These are phyloP conservation scores for Zhengitettix transpicula DNA, from an alignment of 2,888 invertebrate genomes.

Conservation along the genomic window DNA sequence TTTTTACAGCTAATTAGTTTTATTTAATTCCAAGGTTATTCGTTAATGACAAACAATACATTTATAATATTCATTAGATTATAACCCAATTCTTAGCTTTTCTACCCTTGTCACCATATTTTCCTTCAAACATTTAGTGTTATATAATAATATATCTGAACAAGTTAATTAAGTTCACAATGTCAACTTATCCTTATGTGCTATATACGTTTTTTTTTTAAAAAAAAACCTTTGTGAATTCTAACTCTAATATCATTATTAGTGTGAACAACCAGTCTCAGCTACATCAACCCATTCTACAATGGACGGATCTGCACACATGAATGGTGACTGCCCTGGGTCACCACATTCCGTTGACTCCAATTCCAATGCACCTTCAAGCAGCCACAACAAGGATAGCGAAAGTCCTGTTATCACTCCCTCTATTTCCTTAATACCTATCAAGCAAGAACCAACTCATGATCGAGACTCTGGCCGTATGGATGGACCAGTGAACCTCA, in stretches of 20 bases:
- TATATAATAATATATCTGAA: too few relatives aligned
- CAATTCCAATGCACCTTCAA: constrained; percentile 54
- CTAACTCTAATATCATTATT: background rate
- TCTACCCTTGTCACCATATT: too few relatives aligned
- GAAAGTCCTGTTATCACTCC: constrained; percentile 44
- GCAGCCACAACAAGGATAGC: constrained; percentile 27
- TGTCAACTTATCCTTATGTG: too few relatives aligned
- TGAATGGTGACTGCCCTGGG: constrained; percentile 36
- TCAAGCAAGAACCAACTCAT: constrained; percentile 40
- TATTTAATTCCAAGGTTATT: too few relatives aligned
- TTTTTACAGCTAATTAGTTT: too few relatives aligned
- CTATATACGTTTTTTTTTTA: too few relatives aligned
- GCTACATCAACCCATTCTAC: constrained; percentile 18
- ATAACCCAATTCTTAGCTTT: too few relatives aligned
- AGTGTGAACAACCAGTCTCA: constrained; percentile 23
- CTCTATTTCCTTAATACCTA: constrained; percentile 71
- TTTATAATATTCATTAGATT: too few relatives aligned
- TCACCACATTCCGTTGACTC: constrained; percentile 72
- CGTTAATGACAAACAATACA: too few relatives aligned
- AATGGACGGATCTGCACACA: constrained; percentile 17
- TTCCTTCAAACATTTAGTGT: too few relatives aligned
- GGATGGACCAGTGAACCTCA: constrained; percentile 25
- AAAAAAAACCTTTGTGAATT: background rate
- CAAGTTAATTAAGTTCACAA: too few relatives aligned
- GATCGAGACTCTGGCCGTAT: constrained; percentile 20